These are phyloP conservation scores for Scolopax rusticola DNA, from an alignment of 2,797 vertebrate species.

Conservation along the genomic window DNA sequence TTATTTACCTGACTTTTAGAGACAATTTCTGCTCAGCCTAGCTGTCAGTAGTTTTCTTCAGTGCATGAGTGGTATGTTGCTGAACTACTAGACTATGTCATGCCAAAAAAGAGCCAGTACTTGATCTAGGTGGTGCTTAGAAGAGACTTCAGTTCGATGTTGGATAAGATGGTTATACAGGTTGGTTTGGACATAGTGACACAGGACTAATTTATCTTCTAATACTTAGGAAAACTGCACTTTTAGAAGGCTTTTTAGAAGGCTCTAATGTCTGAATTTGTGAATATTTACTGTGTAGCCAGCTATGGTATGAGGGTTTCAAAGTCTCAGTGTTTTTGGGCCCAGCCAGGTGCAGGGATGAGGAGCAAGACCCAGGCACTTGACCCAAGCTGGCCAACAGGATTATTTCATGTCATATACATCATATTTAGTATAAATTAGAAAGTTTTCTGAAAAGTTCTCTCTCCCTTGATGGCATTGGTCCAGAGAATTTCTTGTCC, in stretches of 20 bases:
- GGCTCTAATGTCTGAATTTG: not conserved
- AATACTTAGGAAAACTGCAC: not conserved
- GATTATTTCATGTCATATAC: not conserved
- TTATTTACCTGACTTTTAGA: not conserved
- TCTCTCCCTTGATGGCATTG: not conserved
- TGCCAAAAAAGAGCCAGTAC: not conserved
- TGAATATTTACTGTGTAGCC: not conserved
- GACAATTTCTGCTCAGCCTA: not conserved
- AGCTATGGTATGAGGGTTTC: not conserved
- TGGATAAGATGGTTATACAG: not conserved
- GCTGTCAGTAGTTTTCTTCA: not conserved
- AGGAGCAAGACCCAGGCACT: not conserved
- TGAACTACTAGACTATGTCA: not conserved
- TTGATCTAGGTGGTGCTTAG: not conserved
- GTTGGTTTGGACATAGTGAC: rapidly evolving
- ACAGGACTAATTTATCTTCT: not conserved
- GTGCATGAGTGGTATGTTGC: rapidly evolving
- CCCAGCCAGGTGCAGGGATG: not conserved
- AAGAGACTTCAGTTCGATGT: not conserved
- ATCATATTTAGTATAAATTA: not conserved
- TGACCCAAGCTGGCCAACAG: not conserved
- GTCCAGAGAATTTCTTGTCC: not conserved
- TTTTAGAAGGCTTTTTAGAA: not conserved
- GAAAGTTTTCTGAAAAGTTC: not conserved
- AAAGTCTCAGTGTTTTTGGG: not conserved